phyloP scores from a whole-genome alignment of 2,888 invertebrate species.

The Arge pagana region DNA sequence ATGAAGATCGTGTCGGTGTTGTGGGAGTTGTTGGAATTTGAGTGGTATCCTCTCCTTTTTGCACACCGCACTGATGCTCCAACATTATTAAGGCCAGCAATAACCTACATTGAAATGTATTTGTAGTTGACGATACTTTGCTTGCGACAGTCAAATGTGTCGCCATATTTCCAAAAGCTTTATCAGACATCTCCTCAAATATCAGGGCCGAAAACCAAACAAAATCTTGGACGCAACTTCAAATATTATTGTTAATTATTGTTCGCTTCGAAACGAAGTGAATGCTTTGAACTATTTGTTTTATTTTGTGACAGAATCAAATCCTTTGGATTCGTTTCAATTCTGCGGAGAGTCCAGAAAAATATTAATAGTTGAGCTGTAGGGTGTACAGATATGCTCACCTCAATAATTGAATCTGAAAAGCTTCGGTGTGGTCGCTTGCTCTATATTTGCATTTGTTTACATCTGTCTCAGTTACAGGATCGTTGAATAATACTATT shows the following conservation, averaged over 20 bases:
- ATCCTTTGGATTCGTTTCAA: too few relatives aligned
- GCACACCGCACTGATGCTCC: constrained; percentile 70
- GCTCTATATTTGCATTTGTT: constrained; percentile 64
- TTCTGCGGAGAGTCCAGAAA: too few relatives aligned
- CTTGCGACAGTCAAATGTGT: too few relatives aligned
- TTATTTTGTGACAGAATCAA: too few relatives aligned
- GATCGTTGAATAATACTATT: constrained; percentile 75
- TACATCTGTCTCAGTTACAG: constrained; percentile 55
- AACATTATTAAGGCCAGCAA: constrained; percentile 74
- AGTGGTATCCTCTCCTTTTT: constrained; percentile 59
- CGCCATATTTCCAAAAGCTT: too few relatives aligned
- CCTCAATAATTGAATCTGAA: constrained; percentile 70
- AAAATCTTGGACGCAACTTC: background rate
- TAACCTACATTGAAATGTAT: constrained; percentile 57
- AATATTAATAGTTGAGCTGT: background rate
- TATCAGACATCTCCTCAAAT: background rate
- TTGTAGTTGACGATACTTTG: background rate
- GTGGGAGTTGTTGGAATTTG: constrained; percentile 38
- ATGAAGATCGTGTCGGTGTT: constrained; percentile 44
- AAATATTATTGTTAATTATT: background rate
- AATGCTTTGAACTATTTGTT: background rate
- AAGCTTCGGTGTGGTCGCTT: constrained; percentile 69
- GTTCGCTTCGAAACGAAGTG: background rate
- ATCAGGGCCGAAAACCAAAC: background rate
- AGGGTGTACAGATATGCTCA: constrained; percentile 38